Conservation (phyloP, 2,113 vertebrate genomes). For the Tetrax tetrax region DNA sequence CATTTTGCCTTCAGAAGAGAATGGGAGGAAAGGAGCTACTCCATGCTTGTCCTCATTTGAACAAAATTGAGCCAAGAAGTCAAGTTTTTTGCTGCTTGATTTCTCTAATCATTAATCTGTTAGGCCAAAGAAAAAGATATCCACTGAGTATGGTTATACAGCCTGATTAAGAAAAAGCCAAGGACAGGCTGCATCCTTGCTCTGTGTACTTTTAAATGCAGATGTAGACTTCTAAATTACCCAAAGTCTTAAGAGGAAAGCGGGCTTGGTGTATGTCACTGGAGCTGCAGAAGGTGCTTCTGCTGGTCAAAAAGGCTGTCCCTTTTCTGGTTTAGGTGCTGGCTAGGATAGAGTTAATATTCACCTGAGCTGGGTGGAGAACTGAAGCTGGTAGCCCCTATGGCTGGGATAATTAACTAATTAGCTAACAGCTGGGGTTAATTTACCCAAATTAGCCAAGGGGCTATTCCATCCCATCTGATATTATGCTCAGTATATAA, state of each 20-base stretch:
- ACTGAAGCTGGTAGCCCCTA: no score
- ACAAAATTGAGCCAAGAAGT: background rate
- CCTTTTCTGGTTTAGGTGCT: background rate
- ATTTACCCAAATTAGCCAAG: no score
- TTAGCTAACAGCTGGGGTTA: no score
- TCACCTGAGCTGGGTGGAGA: no score
- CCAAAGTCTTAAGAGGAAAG: background rate
- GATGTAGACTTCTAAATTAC: background rate
- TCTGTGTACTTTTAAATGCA: background rate
- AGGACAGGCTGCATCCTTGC: background rate
- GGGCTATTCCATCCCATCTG: no score
- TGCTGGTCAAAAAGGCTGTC: background rate
- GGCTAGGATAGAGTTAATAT: no score
- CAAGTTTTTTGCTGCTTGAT: background rate
- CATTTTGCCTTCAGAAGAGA: background rate
- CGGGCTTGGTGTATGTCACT: background rate
- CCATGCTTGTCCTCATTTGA: background rate
- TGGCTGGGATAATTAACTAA: no score
- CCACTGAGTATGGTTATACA: accelerated
- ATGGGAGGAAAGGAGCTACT: background rate
- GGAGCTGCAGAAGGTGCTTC: background rate
- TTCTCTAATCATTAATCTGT: background rate
- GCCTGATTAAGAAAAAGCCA: background rate
- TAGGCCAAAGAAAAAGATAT: background rate
- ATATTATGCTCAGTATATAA: no score